These are phyloP conservation scores for Cantharis rufa DNA, from an alignment of 2,888 invertebrate species.

Conservation along the genomic window DNA sequence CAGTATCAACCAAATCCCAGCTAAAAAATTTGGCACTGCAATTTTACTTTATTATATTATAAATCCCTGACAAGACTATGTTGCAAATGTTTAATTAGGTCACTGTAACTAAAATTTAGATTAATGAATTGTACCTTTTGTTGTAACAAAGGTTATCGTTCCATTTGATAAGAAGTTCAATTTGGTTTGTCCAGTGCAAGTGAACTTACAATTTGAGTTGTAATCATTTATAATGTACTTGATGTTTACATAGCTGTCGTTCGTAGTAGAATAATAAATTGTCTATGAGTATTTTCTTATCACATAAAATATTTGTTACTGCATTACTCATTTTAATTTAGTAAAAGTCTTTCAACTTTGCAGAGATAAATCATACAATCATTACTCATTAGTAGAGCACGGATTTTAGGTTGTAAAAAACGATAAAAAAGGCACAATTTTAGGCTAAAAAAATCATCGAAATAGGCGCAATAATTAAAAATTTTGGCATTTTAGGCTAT, in stretches of 20 bases:
- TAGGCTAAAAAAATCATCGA: too few relatives aligned
- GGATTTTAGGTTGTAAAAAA: too few relatives aligned
- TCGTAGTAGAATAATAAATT: neutral
- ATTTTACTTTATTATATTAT: too few relatives aligned
- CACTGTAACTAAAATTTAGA: neutral
- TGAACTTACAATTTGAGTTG: neutral
- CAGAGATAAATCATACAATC: neutral
- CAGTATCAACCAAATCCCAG: too few relatives aligned
- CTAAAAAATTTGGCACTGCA: too few relatives aligned
- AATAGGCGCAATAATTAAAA: too few relatives aligned
- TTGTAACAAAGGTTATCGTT: neutral
- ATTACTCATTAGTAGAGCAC: too few relatives aligned
- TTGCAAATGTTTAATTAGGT: neutral
- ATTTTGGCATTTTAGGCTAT: too few relatives aligned
- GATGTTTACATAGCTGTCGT: neutral
- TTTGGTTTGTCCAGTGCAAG: neutral
- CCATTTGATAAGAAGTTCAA: neutral
- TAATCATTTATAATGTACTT: neutral
- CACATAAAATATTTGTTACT: neutral
- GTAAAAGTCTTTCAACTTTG: neutral
- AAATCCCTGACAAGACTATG: too few relatives aligned
- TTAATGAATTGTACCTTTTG: neutral
- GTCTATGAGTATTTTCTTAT: neutral
- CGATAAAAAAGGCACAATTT: too few relatives aligned
- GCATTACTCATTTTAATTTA: neutral